Conservation (phyloP, 2,113 vertebrate species). For the Gila orcuttii region DNA sequence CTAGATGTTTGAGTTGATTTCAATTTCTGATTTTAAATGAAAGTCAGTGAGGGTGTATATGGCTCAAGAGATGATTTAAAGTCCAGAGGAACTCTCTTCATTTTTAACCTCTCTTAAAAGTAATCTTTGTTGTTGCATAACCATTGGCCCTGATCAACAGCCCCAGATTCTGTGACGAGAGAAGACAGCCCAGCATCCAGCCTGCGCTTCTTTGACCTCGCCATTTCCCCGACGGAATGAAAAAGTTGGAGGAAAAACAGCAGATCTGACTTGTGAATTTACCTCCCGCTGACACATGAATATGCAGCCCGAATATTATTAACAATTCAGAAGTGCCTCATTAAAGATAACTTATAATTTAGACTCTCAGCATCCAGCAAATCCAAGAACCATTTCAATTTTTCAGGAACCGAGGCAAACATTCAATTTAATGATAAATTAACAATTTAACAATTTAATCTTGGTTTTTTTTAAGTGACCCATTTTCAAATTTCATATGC, state of each 20-base stretch:
- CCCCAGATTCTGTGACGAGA: slow-evolving; percentile 22
- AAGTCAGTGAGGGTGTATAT: neutral
- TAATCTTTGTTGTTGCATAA: slow-evolving; percentile 47
- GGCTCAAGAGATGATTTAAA: neutral
- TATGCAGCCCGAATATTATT: slow-evolving; percentile 51
- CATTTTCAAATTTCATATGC: slow-evolving; percentile 17
- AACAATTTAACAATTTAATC: slow-evolving; percentile 9
- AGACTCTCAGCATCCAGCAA: slow-evolving; percentile 37
- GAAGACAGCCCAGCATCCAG: slow-evolving; percentile 34
- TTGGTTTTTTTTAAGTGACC: slow-evolving; percentile 7
- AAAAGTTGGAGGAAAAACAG: slow-evolving; percentile 32
- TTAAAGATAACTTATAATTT: slow-evolving; percentile 41
- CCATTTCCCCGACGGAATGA: slow-evolving; percentile 9
- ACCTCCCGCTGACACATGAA: slow-evolving; percentile 51
- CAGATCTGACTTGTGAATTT: slow-evolving; percentile 31
- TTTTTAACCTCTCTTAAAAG: slow-evolving; percentile 17
- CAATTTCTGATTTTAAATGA: neutral
- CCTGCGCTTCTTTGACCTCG: slow-evolving; percentile 26
- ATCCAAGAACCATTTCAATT: slow-evolving; percentile 29
- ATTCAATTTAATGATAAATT: slow-evolving; percentile 18
- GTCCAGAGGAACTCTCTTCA: slow-evolving; percentile 2
- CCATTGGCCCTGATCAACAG: slow-evolving; percentile 29
- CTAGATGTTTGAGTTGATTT: neutral
- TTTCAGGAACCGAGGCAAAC: neutral
- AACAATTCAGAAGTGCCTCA: slow-evolving; percentile 43